Base-by-base conservation (phyloP, 2,797 vertebrate genomes). In the Ctenopoma multispine region DNA sequence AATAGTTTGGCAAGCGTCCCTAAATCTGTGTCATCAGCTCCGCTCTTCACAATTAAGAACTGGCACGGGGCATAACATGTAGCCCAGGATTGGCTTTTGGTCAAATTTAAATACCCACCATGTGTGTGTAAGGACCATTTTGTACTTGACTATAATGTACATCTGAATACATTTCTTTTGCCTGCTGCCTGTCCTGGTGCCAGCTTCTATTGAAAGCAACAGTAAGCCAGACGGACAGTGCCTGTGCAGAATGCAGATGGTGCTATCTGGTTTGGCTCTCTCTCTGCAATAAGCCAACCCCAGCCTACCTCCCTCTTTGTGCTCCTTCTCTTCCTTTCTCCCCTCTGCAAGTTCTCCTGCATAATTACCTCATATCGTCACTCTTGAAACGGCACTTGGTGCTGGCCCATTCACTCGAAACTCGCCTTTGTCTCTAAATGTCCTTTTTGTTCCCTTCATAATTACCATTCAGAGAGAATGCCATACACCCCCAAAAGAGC, bases 181-280 rank as follows among this genome's bases (percentile, higher is more conserved):
- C 54, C 27, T 29, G 40, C 73, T 64, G 50, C 57, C 70, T 78
- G 66, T 69, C 36, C 64, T 10, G 13, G 69, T 21, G 48, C 76
- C 87, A 81, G 84, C 77, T 81, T 70, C 73, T 73, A 70, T 80
- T 80, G 72, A 82, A 77, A 55, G 79, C 82, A 65, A 63, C 75
- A 43, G 78, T 7, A n/a, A 82, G 80, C 77, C 90, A 90, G 87
- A 88, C 83, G 23, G 74, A 64, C 68, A 15, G 79, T 23, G 66
- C 63, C 82, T 69, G 84, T 65, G 78, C 86, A 63, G 87, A 85
- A 91, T 90, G 76, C 87, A 89, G 86, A 91, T 87, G 89, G 80
- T 83, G 77, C 73, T 86, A 83, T 88, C 83, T 83, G 79, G 74
- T 87, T 58, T 23, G 4, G 18, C 79, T 77, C 74, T 73, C 80